Conservation (phyloP, 2,797 vertebrate genomes). For the Alosa sapidissima region DNA sequence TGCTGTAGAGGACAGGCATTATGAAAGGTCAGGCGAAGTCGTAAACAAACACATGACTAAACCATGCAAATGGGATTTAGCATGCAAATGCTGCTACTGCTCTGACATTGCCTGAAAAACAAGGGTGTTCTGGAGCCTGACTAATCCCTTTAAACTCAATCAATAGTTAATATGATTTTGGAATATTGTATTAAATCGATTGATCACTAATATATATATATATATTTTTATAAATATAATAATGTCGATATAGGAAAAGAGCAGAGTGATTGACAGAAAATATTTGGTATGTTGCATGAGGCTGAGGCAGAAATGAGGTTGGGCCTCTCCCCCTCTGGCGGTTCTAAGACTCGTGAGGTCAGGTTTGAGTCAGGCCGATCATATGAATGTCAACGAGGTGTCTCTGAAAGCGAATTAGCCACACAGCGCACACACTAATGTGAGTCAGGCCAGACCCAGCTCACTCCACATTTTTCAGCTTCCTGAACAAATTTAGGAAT, state of each 20-base stretch:
- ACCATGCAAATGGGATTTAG: slow-evolving; percentile 21
- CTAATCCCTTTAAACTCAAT: background rate
- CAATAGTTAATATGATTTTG: background rate
- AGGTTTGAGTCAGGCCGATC: slow-evolving; percentile 33
- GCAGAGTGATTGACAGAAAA: background rate
- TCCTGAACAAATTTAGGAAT: slow-evolving; percentile 22
- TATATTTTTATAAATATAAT: background rate
- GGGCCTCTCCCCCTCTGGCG: background rate
- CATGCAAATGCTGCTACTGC: background rate
- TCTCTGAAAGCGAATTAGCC: slow-evolving; percentile 40
- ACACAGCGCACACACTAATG: slow-evolving; percentile 14
- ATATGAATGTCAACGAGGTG: slow-evolving; percentile 32
- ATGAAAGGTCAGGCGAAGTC: background rate
- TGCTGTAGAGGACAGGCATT: background rate
- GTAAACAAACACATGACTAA: slow-evolving; percentile 21
- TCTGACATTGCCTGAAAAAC: background rate
- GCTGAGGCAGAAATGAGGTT: background rate
- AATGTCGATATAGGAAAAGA: background rate
- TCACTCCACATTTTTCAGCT: slow-evolving; percentile 17
- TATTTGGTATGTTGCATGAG: background rate
- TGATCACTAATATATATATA: background rate
- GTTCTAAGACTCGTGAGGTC: slow-evolving; percentile 16
- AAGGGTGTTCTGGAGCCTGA: background rate
- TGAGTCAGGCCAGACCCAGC: slow-evolving; percentile 36
- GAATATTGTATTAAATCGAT: background rate